A percentile compares a stretch with the other conserved stretches of the same genome.
These are phyloP conservation scores for Andrena marginata DNA, from an alignment of 2,888 invertebrate species.

Conservation along the genomic window DNA sequence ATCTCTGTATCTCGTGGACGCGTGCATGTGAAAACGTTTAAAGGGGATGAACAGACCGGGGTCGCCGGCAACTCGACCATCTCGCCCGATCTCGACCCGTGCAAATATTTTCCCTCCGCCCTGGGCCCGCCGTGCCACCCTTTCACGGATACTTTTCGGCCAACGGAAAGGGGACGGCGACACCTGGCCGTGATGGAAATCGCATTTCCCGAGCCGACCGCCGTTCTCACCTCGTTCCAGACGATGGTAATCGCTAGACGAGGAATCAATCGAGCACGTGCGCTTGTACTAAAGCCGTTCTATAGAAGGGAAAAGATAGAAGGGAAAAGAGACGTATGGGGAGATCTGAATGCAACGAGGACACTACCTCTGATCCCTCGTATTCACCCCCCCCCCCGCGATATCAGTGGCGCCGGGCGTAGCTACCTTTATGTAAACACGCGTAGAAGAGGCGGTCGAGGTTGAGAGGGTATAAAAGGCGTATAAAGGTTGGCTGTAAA, in stretches of 20 bases:
- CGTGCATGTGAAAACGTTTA: conserved; percentile 78
- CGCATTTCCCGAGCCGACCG: conserved; percentile 11
- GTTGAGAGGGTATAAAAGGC: conserved; percentile 75
- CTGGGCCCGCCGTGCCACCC: not conserved
- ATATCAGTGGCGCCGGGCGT: conserved; percentile 2
- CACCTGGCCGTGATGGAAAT: conserved; percentile 29
- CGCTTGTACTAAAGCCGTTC: too few species aligned
- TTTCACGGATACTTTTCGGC: conserved; percentile 27
- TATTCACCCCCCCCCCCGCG: conserved; percentile 32
- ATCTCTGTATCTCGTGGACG: conserved; percentile 65
- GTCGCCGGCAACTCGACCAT: not conserved
- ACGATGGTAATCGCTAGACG: too few species aligned
- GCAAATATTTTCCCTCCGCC: conserved; percentile 41
- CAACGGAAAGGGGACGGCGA: not conserved
- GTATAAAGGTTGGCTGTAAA: conserved; percentile 74
- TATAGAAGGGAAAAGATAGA: too few species aligned
- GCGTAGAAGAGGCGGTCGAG: conserved; percentile 6
- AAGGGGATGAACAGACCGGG: conserved; percentile 75
- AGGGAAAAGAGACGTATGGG: too few species aligned
- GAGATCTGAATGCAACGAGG: not conserved
- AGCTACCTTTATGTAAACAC: conserved; percentile 48
- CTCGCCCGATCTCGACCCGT: not conserved
- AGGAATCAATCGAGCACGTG: too few species aligned
- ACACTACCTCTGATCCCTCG: conserved; percentile 1
- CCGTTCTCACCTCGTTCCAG: not conserved